Evolutionary conservation across 2,797 vertebrate genomes (phyloP).

Genomic region (Danio jaintianensis): DNA sequence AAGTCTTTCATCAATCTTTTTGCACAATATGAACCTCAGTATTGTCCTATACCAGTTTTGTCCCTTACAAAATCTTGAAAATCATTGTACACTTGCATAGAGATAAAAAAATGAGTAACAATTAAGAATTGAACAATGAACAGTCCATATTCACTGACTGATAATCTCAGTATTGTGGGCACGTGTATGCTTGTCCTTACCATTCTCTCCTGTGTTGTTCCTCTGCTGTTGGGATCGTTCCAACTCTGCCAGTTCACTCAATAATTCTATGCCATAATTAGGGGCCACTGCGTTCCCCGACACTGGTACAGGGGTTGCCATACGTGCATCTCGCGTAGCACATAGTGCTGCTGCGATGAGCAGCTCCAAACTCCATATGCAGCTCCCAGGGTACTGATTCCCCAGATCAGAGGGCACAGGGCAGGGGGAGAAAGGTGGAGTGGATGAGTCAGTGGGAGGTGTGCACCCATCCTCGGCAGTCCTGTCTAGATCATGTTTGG

Average conservation of each 20-base stretch:
- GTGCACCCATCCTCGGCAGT: constrained; percentile 30
- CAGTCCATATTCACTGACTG: not conserved
- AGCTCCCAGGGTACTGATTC: constrained; percentile 66
- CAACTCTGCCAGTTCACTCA: constrained; percentile 92
- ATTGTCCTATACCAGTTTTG: not conserved
- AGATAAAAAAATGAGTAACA: not conserved
- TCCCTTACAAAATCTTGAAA: not conserved
- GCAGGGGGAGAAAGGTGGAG: constrained; percentile 40
- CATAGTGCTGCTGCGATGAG: constrained; percentile 88
- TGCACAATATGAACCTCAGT: not conserved
- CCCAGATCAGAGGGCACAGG: constrained; percentile 40
- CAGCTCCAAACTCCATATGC: constrained; percentile 88
- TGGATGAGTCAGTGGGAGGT: constrained; percentile 29
- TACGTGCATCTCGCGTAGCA: constrained; percentile 76
- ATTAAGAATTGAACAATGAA: not conserved
- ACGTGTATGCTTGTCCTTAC: constrained; percentile 41
- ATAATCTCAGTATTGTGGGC: not conserved
- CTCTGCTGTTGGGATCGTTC: constrained; percentile 79
- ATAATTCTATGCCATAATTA: constrained; percentile 88
- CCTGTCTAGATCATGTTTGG: constrained; percentile 61
- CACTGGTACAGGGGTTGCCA: constrained; percentile 50
- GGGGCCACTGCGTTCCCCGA: constrained; percentile 53
- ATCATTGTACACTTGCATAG: not conserved
- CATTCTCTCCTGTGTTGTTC: constrained; percentile 45
- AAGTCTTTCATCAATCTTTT: not conserved